Conservation (phyloP, 2,113 vertebrate genomes). For the Salminus brasiliensis region DNA sequence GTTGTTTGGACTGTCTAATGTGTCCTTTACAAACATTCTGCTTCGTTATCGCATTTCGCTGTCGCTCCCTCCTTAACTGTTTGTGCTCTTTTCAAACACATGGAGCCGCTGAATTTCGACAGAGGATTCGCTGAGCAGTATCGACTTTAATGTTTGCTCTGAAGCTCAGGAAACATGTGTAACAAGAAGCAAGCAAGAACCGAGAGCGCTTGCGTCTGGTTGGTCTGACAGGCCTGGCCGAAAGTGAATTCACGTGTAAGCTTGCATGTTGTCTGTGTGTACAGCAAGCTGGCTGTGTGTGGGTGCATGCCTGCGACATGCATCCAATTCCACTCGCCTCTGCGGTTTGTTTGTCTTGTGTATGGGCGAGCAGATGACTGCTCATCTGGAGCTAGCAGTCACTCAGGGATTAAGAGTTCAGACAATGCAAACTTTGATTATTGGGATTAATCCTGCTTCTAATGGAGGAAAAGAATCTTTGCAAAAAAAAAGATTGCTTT, state of each 20-base stretch:
- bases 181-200: conserved; percentile 4
- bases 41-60: not conserved
- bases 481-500: conserved; percentile 22
- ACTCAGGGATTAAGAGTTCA: conserved; percentile 6
- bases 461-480: not conserved
- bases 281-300: not conserved
- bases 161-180: conserved; percentile 9
- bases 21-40: conserved; percentile 17
- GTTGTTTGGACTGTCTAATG: conserved; percentile 36
- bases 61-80: not conserved
- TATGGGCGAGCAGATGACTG: not conserved
- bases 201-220: not conserved
- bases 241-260: conserved; percentile 11
- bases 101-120: not conserved
- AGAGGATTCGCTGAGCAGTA: conserved; percentile 2
- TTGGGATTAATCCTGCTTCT: not conserved
- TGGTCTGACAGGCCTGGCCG: conserved; percentile 2
- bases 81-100: not conserved
- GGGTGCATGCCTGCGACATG: not conserved
- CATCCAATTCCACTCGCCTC: not conserved
- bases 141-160: conserved; percentile 4
- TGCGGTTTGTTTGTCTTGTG: not conserved
- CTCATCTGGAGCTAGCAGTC: conserved; percentile 1
- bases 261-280: not conserved
- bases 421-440: conserved; percentile 6